Evolutionary conservation across 2,888 invertebrate species (phyloP).

Genomic region (Unio pictorum): DNA sequence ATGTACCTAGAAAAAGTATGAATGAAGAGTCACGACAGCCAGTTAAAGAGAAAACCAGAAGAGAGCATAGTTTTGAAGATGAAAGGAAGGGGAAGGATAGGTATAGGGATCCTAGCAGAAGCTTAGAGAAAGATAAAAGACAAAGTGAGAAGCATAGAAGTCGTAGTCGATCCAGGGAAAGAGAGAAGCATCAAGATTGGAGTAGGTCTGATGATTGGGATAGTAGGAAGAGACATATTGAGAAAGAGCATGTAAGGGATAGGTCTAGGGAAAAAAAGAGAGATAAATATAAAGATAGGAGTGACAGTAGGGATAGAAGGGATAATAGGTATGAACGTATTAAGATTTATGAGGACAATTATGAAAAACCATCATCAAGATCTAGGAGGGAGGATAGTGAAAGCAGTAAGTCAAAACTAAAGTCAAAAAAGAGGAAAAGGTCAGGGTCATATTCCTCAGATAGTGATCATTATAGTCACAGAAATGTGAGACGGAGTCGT

Average conservation of each 20-base stretch:
- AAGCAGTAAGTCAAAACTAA: constrained; percentile 29
- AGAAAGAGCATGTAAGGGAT: constrained; percentile 20
- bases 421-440: constrained; percentile 43
- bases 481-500: constrained; percentile 28
- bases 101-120: constrained; percentile 22
- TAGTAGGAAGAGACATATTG: constrained; percentile 16
- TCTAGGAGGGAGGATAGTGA: constrained; percentile 16
- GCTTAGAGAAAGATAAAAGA: constrained; percentile 20
- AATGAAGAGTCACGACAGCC: constrained; percentile 8
- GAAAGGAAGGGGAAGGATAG: constrained; percentile 24
- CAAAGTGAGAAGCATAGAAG: constrained; percentile 11
- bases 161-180: constrained; percentile 25
- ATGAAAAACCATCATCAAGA: constrained; percentile 20
- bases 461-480: constrained; percentile 40
- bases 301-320: constrained; percentile 22
- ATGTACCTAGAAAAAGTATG: constrained; percentile 31
- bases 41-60: constrained; percentile 11
- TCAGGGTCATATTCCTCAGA: constrained; percentile 52
- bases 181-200: constrained; percentile 24
- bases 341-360: constrained; percentile 26
- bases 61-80: constrained; percentile 18
- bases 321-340: constrained; percentile 32
- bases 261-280: constrained; percentile 23
- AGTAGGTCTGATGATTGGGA: constrained; percentile 15
- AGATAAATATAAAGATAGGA: constrained; percentile 25